Evolutionary conservation across 2,888 invertebrate genomes (phyloP).

Genomic region (Folsomia candida): DNA sequence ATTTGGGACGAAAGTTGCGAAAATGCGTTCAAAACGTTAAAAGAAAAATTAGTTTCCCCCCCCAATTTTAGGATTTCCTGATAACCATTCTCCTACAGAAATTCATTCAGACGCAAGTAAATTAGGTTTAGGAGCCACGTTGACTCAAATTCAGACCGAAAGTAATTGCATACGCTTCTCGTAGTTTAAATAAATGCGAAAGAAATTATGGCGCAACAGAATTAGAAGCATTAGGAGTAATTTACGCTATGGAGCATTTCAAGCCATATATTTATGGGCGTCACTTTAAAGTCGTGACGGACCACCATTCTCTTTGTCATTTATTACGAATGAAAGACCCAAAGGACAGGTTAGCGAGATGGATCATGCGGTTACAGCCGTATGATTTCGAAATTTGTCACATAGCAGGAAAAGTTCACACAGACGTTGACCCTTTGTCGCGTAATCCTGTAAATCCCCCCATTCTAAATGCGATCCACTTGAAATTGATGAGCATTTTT

Average conservation of each 20-base stretch:
- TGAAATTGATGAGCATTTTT: too few relatives aligned
- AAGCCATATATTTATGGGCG: conserved; percentile 53
- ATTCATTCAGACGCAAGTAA: too few relatives aligned
- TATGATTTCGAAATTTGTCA: conserved; percentile 31
- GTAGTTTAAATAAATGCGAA: too few relatives aligned
- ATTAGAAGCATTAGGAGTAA: too few relatives aligned
- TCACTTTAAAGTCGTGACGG: too few relatives aligned
- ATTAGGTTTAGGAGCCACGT: too few relatives aligned
- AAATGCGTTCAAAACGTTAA: conserved; percentile 28
- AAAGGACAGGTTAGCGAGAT: conserved; percentile 31
- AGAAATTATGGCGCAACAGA: conserved; percentile 53
- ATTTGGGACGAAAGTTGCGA: conserved; percentile 25
- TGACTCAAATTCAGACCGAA: too few relatives aligned
- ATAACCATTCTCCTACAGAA: background rate
- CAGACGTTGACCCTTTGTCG: too few relatives aligned
- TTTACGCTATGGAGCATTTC: conserved; percentile 52
- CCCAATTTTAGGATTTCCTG: conserved; percentile 29
- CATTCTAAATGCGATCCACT: too few relatives aligned
- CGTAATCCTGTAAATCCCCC: too few relatives aligned
- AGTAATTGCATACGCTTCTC: too few relatives aligned
- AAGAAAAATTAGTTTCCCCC: conserved; percentile 7
- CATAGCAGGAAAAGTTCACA: conserved; percentile 28
- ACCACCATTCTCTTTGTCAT: conserved; percentile 52
- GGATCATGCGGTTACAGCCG: conserved; percentile 37
- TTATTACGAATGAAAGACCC: conserved; percentile 36